Base-by-base conservation (phyloP, 2,797 vertebrate species). In the Coluber constrictor region DNA sequence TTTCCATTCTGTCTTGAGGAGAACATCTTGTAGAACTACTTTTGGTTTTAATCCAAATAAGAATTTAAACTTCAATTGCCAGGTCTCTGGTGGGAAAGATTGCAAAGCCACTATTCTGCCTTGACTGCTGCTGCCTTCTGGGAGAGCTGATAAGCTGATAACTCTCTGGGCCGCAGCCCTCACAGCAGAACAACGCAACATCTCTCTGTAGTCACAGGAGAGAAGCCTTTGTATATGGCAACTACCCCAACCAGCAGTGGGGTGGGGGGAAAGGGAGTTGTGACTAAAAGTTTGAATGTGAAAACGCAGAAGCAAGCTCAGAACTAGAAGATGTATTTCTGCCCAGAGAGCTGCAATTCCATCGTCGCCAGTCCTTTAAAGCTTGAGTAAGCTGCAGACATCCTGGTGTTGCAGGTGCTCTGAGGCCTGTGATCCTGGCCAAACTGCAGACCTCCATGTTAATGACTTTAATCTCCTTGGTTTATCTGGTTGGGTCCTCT, bases 51-150 rank as follows among this genome's bases (percentile, higher is more conserved):
- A 37, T 47, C 16, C 55, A 37, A 4, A 15, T 12, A 32, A 70
- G 88, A 92, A 90, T 83, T 3, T 92, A 94, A 94, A 94, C 93
- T 94, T 0, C 0, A 93, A 2, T 61, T 55, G 56, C 94, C 25
- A 90, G 92, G 79, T 90, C 94, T 91, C 32, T 89, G 94, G 93
- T 88, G 20, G 11, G 15, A 27, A 55, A 29, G 43, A 25, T 9
- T 25, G 43, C 70, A 20, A 10, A 9, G 29, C 12, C 32, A 70
- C 60, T 3, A 2, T 29, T 32, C 32, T 83, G 27, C 37, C 89
- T 51, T 8, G 27, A 2, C 83, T 59, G 54, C 37, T 37, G 32
- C 86, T 5, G 0, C 60, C 88, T 43, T 1, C 88, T 66, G 88
- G 5, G 29, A 16, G 32, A 32, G 60, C 54, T 47, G 92, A 87